A percentile compares a stretch with the other conserved stretches of the same genome.
These are phyloP conservation scores for Tragelaphus strepsiceros DNA, from an alignment of 2,113 vertebrate species.

Conservation along the genomic window DNA sequence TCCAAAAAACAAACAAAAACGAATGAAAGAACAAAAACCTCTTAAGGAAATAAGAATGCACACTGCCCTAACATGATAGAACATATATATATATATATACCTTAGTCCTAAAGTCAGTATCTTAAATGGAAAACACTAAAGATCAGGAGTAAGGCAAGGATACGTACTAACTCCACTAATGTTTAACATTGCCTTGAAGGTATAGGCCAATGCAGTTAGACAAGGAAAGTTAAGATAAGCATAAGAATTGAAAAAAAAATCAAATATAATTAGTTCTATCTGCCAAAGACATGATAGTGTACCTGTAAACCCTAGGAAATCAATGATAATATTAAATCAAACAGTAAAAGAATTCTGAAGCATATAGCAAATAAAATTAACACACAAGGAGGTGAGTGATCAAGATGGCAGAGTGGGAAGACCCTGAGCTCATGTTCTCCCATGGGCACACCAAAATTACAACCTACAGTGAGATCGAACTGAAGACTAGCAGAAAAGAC, in stretches of 20 bases:
- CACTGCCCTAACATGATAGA: background rate
- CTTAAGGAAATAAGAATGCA: background rate
- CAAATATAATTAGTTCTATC: background rate
- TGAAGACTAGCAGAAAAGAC: background rate
- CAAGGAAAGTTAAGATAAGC: background rate
- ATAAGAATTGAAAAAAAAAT: background rate
- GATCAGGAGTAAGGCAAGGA: background rate
- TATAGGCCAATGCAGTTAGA: background rate
- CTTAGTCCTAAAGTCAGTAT: background rate
- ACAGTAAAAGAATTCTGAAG: background rate
- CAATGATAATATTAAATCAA: background rate
- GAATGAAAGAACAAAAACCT: background rate
- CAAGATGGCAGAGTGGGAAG: background rate
- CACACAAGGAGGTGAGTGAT: background rate
- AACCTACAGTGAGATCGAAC: background rate
- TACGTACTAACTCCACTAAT: background rate
- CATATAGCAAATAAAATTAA: background rate
- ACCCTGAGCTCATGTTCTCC: background rate
- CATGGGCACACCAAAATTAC: background rate
- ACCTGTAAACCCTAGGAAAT: background rate
- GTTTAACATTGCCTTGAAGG: background rate
- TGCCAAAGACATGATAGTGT: background rate
- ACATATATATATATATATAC: background rate
- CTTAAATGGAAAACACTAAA: background rate
- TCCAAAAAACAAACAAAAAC: background rate